phyloP scores from a whole-genome alignment of 2,888 invertebrate genomes.

The Lasioglossum vierecki region DNA sequence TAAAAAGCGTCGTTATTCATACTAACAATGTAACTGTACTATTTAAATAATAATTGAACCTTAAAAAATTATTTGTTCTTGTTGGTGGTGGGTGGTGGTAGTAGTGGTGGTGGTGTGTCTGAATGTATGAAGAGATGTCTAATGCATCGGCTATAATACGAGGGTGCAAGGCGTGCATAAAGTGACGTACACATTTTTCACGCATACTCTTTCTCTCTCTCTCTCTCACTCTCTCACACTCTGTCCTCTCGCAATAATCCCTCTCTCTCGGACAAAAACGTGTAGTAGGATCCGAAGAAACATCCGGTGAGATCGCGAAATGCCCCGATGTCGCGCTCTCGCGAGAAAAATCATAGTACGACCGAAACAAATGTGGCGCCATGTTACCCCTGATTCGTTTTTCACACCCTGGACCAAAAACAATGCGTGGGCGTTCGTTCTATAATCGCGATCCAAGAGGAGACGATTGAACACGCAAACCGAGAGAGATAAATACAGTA shows the following conservation, averaged over 20 bases:
- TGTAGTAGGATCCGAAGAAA: constrained; percentile 44
- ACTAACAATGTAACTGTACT: constrained; percentile 80
- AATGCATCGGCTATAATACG: constrained; percentile 70
- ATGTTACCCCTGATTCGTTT: background rate
- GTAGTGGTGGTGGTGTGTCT: constrained; percentile 57
- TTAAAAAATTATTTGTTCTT: constrained; percentile 80
- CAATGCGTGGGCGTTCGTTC: background rate
- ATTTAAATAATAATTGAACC: constrained; percentile 80
- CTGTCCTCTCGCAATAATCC: background rate
- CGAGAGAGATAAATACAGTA: background rate
- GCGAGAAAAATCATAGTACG: constrained; percentile 17
- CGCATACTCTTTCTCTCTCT: background rate
- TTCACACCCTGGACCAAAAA: background rate
- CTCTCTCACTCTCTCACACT: background rate
- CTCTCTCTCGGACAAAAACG: constrained; percentile 11
- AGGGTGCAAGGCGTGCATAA: constrained; percentile 66
- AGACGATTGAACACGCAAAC: background rate
- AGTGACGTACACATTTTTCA: constrained; percentile 42
- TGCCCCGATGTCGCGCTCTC: constrained; percentile 67
- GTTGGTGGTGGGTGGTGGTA: constrained; percentile 52
- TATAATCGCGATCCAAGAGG: constrained; percentile 11
- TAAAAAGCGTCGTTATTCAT: constrained; percentile 83
- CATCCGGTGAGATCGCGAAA: constrained; percentile 67
- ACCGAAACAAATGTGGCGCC: background rate
- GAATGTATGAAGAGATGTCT: constrained; percentile 70